Evolutionary conservation across 2,888 invertebrate genomes (phyloP), one percentile per base, ranked within the genome.

Genomic region (Prosopocoilus inquinatus): DNA sequence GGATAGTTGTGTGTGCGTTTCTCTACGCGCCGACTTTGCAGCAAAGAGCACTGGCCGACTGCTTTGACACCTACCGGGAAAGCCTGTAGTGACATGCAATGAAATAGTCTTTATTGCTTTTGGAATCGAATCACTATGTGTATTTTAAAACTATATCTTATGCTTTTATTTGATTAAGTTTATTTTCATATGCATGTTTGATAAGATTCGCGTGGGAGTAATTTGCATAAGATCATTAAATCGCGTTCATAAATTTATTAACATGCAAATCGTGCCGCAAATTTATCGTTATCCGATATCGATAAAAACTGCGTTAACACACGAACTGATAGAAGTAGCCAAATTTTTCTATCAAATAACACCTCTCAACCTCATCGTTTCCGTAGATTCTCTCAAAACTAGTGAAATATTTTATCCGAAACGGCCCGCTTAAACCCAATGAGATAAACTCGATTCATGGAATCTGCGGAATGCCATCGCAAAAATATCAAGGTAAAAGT

Each of bases 71-170:
- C 74, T 75, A 75, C 75, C 72, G 75, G 70, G 74, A 70, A 70
- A 70, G 68, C 68, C 73, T 74, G 74, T 74, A 75, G 74, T 75
- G 75, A 75, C 75, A 75, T 64, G 74, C 75, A 72, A 74, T 75
- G 75, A 75, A 75, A 75, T 73, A 72, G 73, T 69, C 73, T 75
- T 75, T 75, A 75, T 75, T 74, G 71, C 73, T 70, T 68, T 69
- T 67, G 67, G 73, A 73, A 72, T 74, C 72, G 72, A 73, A 72
- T 70, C 73, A 69, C 67, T 71, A 67, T 69, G 65, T 67, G 67
- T 67, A 68, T 67, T 67, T 69, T 67, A 68, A 70, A 70, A 69
- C 60, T 64, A 61, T 65, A 66, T 65, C 64, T 64, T 59, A 55
- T 61, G 64, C 64, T 66, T 67, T 65, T 64, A 65, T 70, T 70